These are phyloP conservation scores for Psittacula derbiana DNA, from an alignment of 2,797 vertebrate genomes.

Conservation along the genomic window DNA sequence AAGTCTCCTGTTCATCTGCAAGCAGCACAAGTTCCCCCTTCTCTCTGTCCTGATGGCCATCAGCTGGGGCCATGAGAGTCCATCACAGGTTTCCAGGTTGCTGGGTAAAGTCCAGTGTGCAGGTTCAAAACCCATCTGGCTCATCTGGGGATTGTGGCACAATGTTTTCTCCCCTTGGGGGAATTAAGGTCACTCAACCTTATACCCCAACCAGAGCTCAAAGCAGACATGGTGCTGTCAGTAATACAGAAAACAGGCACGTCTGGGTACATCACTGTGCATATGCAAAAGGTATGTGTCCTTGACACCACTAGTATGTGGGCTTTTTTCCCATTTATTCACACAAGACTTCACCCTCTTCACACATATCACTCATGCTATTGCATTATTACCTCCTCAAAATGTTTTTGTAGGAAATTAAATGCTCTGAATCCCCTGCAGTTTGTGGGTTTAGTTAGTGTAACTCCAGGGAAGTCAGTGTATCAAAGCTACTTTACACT, in stretches of 20 bases:
- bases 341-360: not conserved
- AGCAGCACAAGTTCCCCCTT: not conserved
- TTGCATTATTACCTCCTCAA: not conserved
- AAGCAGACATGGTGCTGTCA: accelerated
- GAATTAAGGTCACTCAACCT: not conserved
- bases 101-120: not conserved
- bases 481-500: not conserved
- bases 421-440: not conserved
- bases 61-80: not conserved
- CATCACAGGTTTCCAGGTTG: not conserved
- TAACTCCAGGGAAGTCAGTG: not conserved
- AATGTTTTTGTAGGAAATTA: not conserved
- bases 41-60: not conserved
- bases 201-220: not conserved
- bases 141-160: not conserved
- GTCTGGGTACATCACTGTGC: not conserved
- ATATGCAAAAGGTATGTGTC: not conserved
- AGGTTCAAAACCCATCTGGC: not conserved
- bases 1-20: not conserved
- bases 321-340: not conserved
- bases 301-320: not conserved
- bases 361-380: accelerated
- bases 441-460: not conserved
- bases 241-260: not conserved
- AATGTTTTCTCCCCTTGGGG: not conserved